Evolutionary conservation across 2,113 vertebrate species (phyloP), one percentile per base, ranked within the genome.

Genomic region (Sigmodon hispidus): DNA sequence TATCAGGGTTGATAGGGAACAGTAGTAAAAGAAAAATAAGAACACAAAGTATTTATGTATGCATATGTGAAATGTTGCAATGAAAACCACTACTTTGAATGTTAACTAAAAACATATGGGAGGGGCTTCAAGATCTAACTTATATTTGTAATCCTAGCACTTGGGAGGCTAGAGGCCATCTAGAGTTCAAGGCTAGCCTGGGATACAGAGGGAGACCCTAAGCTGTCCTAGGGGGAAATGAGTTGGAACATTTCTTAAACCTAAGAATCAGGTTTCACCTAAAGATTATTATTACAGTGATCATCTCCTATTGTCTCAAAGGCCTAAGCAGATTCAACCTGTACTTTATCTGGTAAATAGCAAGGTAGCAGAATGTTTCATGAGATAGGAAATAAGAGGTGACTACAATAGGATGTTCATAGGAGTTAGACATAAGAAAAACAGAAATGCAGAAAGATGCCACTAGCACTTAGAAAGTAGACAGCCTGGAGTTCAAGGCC

Each of bases 261-360:
- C 16, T n/a, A 94, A 93, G 31, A 63, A 93, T 26, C 22, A 87
- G 43, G 21, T 89, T 93, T 87, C 63, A 73, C n/a, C 45, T 94
- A 29, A 94, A 92, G 17, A 91, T 87, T 69, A 40, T 93, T 48
- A 31, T 85, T 48, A 65, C 89, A 59, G 40, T 76, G 61, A 19
- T 79, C n/a, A 43, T 69, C 34, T 43, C 90, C 89, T 76, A 26
- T 76, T 91, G 67, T 45, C 11, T 26, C 91, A 75, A 96, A 59
- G 21, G 59, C 43, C 55, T 89, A 26, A 89, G 52, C 31, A 90
- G 31, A n/a, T 61, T 85, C 43, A 65, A 22, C 55, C 31, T 90
- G 34, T 79, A 76, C 43, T 76, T 76, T 48, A 13, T 22, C 73
- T 48, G 24, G 5, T 75, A 75, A 73, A 75, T 13, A 76, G 73